phyloP scores from a whole-genome alignment of 2,113 vertebrate genomes.

The Engystomops pustulosus region DNA sequence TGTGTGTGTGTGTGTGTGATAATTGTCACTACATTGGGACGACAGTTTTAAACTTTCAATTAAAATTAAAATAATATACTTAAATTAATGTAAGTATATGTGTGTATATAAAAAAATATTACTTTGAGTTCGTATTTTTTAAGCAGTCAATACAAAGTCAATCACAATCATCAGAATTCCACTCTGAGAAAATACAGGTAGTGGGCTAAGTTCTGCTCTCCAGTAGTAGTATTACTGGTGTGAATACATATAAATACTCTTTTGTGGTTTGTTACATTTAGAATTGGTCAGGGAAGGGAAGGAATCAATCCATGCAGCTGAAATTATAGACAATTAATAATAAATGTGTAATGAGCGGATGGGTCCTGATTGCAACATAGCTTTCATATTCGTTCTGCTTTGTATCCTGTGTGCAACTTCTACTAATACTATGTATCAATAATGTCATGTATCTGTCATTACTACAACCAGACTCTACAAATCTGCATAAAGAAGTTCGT shows the following conservation, averaged over 20 bases:
- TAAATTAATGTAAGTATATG: too few species aligned
- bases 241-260: constrained; percentile 43
- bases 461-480: background rate
- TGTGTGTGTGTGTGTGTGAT: too few species aligned
- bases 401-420: too few species aligned
- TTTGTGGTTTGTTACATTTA: constrained; percentile 45
- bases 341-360: constrained; percentile 60
- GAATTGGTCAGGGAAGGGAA: constrained; percentile 56
- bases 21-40: too few species aligned
- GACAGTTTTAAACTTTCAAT: too few species aligned
- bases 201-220: background rate
- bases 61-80: too few species aligned
- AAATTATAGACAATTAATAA: constrained; percentile 65
- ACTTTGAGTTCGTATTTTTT: too few species aligned
- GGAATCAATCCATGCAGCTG: constrained; percentile 59
- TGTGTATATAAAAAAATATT: too few species aligned
- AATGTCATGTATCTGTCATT: background rate
- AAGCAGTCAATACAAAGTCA: too few species aligned
- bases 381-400: background rate
- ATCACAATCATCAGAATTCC: background rate
- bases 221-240: background rate
- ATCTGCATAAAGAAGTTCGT: background rate
- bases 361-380: constrained; percentile 19
- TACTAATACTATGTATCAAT: background rate
- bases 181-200: background rate